Conservation (phyloP, 2,797 vertebrate species). For the Cottoperca gobio region DNA sequence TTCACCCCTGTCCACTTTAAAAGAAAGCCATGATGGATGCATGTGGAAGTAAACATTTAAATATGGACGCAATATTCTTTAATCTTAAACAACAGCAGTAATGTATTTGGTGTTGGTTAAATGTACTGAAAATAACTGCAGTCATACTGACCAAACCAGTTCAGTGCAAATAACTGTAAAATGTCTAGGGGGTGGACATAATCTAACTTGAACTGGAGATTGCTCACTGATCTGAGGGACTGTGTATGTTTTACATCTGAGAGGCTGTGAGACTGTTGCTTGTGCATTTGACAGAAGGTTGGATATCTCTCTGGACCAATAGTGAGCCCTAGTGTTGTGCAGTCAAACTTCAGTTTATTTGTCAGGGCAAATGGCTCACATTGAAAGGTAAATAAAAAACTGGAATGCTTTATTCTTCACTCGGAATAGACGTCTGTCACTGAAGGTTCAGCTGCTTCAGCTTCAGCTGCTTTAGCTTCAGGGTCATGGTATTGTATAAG, state of each 20-base stretch:
- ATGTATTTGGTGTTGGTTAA: background rate
- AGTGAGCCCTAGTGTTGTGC: slow-evolving; percentile 69
- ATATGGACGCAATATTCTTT: background rate
- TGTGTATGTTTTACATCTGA: slow-evolving; percentile 19
- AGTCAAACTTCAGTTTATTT: slow-evolving; percentile 32
- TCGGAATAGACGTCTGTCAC: background rate
- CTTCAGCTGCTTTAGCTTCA: background rate
- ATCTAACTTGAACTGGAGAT: background rate
- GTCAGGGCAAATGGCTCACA: background rate
- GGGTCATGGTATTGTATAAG: background rate
- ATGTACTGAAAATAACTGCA: background rate
- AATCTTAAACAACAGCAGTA: background rate
- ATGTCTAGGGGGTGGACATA: background rate
- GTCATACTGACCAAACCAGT: background rate
- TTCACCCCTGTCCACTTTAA: background rate
- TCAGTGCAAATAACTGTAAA: background rate
- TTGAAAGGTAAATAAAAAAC: background rate
- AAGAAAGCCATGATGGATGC: background rate
- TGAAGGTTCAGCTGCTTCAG: background rate
- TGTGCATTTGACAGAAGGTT: slow-evolving; percentile 19
- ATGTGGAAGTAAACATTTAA: background rate
- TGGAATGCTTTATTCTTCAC: background rate
- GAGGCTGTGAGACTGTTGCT: slow-evolving; percentile 19
- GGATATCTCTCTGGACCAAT: slow-evolving; percentile 62
- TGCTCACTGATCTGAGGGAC: background rate